phyloP scores from a whole-genome alignment of 2,113 vertebrate species.

The Malurus elegans region DNA sequence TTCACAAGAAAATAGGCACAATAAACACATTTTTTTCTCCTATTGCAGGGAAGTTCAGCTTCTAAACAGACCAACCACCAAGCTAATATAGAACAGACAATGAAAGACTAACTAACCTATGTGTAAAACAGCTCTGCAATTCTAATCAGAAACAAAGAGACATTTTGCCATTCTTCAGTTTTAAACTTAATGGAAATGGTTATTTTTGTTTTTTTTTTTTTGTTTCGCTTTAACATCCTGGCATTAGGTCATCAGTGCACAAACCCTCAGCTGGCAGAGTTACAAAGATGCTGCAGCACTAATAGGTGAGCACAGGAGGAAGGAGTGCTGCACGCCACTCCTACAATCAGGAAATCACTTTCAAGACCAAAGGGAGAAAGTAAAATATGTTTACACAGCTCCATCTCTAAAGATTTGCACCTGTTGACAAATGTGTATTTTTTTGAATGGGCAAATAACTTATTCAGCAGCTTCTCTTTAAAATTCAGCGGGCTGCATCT shows the following conservation, averaged over 20 bases:
- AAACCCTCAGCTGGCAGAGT: neutral
- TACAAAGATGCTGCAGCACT: neutral
- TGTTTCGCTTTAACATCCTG: neutral
- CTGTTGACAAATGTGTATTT: neutral
- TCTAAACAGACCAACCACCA: neutral
- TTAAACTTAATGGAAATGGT: neutral
- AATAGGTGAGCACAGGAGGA: neutral
- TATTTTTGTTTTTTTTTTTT: neutral
- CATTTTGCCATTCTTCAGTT: neutral
- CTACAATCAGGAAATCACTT: neutral
- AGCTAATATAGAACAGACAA: neutral
- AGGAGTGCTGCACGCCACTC: neutral
- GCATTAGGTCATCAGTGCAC: neutral
- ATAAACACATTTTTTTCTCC: neutral
- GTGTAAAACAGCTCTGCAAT: neutral
- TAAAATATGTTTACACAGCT: neutral
- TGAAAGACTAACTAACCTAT: accelerated
- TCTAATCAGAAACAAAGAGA: neutral
- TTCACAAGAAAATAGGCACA: neutral
- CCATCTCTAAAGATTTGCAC: neutral
- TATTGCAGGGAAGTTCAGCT: neutral
- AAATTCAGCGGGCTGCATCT: neutral
- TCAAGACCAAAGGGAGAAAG: neutral
- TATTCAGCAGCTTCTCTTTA: neutral
- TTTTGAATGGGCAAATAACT: neutral